Percentiles rank a stretch among this genome's conserved stretches.
These are phyloP conservation scores for Trimorus sp. DNA, from an alignment of 2,888 invertebrate genomes.

Conservation along the genomic window DNA sequence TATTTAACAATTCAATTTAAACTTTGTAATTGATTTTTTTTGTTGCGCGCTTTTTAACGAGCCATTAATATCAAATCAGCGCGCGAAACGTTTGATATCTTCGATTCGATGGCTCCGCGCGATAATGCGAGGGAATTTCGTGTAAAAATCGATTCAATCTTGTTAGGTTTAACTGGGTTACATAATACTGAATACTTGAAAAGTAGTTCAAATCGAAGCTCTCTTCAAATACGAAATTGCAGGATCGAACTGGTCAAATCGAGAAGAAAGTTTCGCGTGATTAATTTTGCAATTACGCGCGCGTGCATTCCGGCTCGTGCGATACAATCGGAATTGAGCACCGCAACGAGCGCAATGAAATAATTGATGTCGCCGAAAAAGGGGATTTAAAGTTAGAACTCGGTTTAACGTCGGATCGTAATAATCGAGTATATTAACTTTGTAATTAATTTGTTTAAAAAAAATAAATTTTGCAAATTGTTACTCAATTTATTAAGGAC, in stretches of 20 bases:
- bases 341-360: constrained; percentile 28
- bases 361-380: constrained; percentile 35
- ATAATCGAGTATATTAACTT: constrained; percentile 36
- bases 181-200: constrained; percentile 58
- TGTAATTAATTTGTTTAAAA: constrained; percentile 42
- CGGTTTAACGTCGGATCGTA: constrained; percentile 21
- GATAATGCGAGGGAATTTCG: constrained; percentile 51
- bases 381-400: constrained; percentile 22
- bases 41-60: constrained; percentile 10
- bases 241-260: constrained; percentile 42
- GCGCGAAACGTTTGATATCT: constrained; percentile 38
- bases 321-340: constrained; percentile 27
- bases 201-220: constrained; percentile 54
- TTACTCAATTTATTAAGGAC: too few relatives aligned
- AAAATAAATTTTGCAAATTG: too few relatives aligned
- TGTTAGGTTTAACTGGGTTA: constrained; percentile 59
- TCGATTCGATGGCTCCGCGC: constrained; percentile 33
- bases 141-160: constrained; percentile 58
- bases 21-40: constrained; percentile 27
- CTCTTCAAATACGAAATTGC: constrained; percentile 47
- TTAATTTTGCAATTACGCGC: constrained; percentile 47
- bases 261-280: constrained; percentile 48
- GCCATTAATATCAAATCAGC: constrained; percentile 28
- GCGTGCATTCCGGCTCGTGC: constrained; percentile 14
- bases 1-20: constrained; percentile 13